Percentiles rank a stretch among this genome's conserved stretches.
phyloP scores from a whole-genome alignment of 2,113 vertebrate genomes.

The Plecturocebus donacophilus region DNA sequence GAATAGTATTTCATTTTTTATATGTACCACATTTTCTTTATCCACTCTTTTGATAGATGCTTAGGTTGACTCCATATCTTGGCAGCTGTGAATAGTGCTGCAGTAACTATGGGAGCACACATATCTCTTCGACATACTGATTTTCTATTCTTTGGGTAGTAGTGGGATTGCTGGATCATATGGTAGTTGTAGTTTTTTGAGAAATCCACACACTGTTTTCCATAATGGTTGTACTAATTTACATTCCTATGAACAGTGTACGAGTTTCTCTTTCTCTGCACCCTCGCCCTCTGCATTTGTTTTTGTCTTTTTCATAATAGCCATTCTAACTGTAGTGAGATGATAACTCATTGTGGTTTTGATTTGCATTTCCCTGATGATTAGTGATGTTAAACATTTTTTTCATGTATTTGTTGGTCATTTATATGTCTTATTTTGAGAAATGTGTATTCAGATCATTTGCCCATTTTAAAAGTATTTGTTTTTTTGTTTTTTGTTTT shows the following conservation, averaged over 20 bases:
- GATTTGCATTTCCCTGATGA: background rate
- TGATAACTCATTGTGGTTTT: background rate
- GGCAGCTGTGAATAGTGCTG: background rate
- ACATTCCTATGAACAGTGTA: background rate
- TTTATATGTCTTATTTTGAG: background rate
- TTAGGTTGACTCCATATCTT: background rate
- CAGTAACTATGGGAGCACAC: background rate
- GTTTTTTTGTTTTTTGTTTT: background rate
- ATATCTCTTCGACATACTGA: background rate
- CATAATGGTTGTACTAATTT: background rate
- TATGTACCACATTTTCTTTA: background rate
- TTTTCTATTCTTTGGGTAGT: background rate
- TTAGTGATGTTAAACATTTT: background rate
- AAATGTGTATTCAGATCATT: background rate
- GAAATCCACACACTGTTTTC: background rate
- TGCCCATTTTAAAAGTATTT: background rate
- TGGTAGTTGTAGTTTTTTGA: background rate
- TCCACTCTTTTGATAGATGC: background rate
- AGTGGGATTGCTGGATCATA: background rate
- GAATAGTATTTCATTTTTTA: background rate
- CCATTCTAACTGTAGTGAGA: background rate
- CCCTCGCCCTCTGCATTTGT: background rate
- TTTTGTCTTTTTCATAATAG: background rate
- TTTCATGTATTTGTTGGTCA: background rate
- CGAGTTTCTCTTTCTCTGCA: background rate